Percentiles rank a stretch among this genome's conserved stretches.
These are phyloP conservation scores for Drosophila burlai DNA, from an alignment of 1,140 invertebrate genomes.

Conservation along the genomic window DNA sequence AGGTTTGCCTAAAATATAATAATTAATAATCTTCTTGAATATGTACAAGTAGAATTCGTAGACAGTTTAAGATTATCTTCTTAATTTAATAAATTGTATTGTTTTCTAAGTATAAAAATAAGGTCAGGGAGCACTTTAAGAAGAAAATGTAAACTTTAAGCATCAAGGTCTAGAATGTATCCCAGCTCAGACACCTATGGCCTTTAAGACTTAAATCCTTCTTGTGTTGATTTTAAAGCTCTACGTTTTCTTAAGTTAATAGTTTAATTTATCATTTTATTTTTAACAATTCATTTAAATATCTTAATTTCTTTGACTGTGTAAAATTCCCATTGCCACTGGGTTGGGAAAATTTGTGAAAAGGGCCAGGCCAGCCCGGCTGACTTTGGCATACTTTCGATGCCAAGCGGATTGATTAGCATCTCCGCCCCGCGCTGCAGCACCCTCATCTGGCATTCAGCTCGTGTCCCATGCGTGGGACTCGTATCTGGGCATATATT, in stretches of 20 bases:
- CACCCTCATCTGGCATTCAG: conserved; percentile 55
- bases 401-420: conserved; percentile 62
- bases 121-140: neutral
- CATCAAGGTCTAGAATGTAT: neutral
- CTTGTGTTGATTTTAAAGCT: accelerated
- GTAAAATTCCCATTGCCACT: conserved; percentile 38
- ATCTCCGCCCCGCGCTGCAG: conserved; percentile 31
- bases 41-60: neutral
- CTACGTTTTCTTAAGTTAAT: neutral
- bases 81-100: neutral
- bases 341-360: conserved; percentile 42
- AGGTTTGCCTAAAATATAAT: neutral
- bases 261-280: neutral
- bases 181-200: neutral
- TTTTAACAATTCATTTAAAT: neutral
- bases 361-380: conserved; percentile 46
- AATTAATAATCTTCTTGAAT: no score
- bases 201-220: neutral
- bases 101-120: neutral
- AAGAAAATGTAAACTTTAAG: neutral
- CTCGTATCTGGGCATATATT: conserved; percentile 39
- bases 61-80: no score
- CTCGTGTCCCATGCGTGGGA: conserved; percentile 39
- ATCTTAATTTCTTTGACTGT: conserved; percentile 12
- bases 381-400: conserved; percentile 80